Base-by-base conservation (phyloP, 92 coral and sea anemone species). In the Virgularia gustaviana region DNA sequence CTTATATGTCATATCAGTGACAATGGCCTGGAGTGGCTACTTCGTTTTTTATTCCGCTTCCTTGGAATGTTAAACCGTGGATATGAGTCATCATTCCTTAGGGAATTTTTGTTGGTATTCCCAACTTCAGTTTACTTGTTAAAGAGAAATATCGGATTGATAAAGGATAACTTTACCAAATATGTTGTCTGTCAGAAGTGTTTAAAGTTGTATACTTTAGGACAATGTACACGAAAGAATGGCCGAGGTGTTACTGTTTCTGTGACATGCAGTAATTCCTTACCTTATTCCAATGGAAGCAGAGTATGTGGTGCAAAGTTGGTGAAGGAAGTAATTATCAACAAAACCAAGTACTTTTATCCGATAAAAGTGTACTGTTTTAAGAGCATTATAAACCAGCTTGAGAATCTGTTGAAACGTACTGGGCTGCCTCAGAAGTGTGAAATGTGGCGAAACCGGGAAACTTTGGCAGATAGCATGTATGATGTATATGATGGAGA, bases 351-450 rank as follows among this genome's bases (percentile, higher is more conserved):
- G 45, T 39, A 39, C 45, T 85, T 66, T 42, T 85, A 85, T 55
- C 86, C 89, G n/a, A 15, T 85, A 10, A 70, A 30, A 61, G 86
- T 82, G 24, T 85, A 75, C 55, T 85, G 89, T 38, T 85, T 70
- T 71, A 81, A 80, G 71, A 81, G 86, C 73, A 62, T 80, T 12
- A 66, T 66, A 16, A 77, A 65, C 53, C 84, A 83, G 60, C 12
- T 78, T 2, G 80, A 83, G 57, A 36, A 38, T 47, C n/a, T 79
- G 8, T n/a, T n/a, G n/a, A n/a, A n/a, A n/a, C n/a, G n/a, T n/a
- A n/a, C n/a, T n/a, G n/a, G n/a, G n/a, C 76, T 83, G 4, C 57
- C 83, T 42, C 79, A 77, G 11, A 49, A 52, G 78, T 78, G 87
- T 61, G 87, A 83, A 34, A 42, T 63, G 65, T 83, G 87, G 83